These are phyloP conservation scores for Apus apus DNA, from an alignment of 2,113 vertebrate genomes.

Conservation along the genomic window DNA sequence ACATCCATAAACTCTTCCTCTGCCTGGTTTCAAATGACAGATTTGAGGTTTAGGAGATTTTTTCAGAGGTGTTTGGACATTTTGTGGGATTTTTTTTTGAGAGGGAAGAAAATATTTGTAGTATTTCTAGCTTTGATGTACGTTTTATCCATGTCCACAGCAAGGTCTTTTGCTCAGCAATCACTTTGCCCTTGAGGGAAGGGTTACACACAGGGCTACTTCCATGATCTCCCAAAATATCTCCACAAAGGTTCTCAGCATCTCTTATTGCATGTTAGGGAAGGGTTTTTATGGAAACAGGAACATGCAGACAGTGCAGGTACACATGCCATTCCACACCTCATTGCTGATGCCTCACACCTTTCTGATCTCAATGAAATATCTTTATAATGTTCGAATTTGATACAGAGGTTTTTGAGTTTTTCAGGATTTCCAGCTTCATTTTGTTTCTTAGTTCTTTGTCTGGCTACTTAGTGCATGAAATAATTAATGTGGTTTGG, in stretches of 20 bases:
- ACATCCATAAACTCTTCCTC: not conserved
- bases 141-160: not conserved
- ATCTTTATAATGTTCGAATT: not conserved
- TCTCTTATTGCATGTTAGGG: not conserved
- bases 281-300: not conserved
- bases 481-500: constrained; percentile 25
- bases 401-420: not conserved
- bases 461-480: not conserved
- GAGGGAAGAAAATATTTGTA: not conserved
- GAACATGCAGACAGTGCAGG: rapidly evolving
- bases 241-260: not conserved
- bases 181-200: not conserved
- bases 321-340: not conserved
- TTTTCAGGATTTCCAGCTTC: not conserved
- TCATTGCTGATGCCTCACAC: not conserved
- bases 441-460: not conserved
- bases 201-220: not conserved
- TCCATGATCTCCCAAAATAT: not conserved
- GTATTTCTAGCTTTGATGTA: not conserved
- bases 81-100: not conserved
- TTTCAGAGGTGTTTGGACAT: not conserved
- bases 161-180: not conserved
- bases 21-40: not conserved
- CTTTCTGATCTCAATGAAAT: not conserved
- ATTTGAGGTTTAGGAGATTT: not conserved